These are phyloP conservation scores for Drosophila obscura DNA, from an alignment of 1,140 invertebrate genomes.

Conservation along the genomic window DNA sequence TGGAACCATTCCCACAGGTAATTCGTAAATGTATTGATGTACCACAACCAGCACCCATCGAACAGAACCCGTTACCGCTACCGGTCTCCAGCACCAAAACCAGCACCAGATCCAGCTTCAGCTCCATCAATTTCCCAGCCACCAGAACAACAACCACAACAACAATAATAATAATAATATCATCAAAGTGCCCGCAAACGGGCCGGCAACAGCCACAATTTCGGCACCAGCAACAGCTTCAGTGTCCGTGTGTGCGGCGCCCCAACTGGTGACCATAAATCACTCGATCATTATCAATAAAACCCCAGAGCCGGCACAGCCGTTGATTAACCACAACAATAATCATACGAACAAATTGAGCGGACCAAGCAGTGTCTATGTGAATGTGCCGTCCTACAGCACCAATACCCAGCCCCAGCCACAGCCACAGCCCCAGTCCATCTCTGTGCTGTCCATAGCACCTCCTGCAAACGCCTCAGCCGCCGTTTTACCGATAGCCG, in stretches of 20 bases:
- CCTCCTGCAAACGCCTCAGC: slow-evolving; percentile 8
- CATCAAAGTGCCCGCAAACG: slow-evolving; percentile 53
- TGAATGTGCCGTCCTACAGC: slow-evolving; percentile 58
- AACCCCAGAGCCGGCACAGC: slow-evolving; percentile 76
- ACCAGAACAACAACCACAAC: slow-evolving; percentile 50
- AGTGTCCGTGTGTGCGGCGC: slow-evolving; percentile 8
- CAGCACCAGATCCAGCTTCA: slow-evolving; percentile 40
- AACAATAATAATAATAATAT: slow-evolving; percentile 32
- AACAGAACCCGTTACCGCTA: slow-evolving; percentile 35
- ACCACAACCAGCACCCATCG: slow-evolving; percentile 25
- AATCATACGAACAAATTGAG: slow-evolving; percentile 31
- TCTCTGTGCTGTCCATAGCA: slow-evolving; percentile 23
- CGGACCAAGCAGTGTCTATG: slow-evolving; percentile 69
- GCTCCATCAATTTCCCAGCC: slow-evolving; percentile 64
- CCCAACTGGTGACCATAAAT: slow-evolving; percentile 79
- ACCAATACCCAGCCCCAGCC: slow-evolving; percentile 22
- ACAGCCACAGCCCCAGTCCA: slow-evolving; percentile 12
- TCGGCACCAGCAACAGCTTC: slow-evolving; percentile 29
- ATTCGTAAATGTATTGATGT: slow-evolving; percentile 69
- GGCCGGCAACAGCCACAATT: slow-evolving; percentile 18
- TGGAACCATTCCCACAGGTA: slow-evolving; percentile 85
- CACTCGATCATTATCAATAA: slow-evolving; percentile 83
- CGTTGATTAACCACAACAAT: slow-evolving; percentile 47
- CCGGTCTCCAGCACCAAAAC: slow-evolving; percentile 35
- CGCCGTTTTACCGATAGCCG: neutral